Conservation (phyloP, 1,140 invertebrate genomes). For the Lepidotrigona ventralis region DNA sequence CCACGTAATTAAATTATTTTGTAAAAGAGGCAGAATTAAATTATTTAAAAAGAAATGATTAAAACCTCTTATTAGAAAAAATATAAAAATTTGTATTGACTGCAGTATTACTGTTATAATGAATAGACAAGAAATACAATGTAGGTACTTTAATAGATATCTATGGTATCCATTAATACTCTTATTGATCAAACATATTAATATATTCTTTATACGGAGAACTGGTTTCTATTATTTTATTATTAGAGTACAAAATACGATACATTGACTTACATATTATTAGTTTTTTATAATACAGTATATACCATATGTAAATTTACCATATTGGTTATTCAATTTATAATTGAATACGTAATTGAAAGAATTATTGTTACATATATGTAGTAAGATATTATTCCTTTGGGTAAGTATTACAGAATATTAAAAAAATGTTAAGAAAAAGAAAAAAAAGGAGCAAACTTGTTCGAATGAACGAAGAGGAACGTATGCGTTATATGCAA, state of each 20-base stretch:
- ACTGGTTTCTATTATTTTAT: neutral
- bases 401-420: neutral
- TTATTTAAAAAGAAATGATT: neutral
- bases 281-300: neutral
- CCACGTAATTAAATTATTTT: neutral
- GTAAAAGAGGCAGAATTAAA: neutral
- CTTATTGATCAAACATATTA: conserved; percentile 6
- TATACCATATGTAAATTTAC: no score
- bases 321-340: neutral
- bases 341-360: neutral
- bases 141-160: neutral
- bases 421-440: conserved; percentile 50
- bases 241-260: neutral
- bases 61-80: neutral
- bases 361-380: neutral
- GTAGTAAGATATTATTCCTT: neutral
- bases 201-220: neutral
- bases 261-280: neutral
- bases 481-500: conserved; percentile 88
- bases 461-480: conserved; percentile 90
- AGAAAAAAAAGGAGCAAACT: conserved; percentile 71
- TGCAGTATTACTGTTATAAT: neutral
- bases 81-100: neutral
- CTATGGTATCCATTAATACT: neutral
- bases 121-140: neutral